Conservation (phyloP, 2,888 invertebrate genomes). For the Drosophila neonasuta region DNA sequence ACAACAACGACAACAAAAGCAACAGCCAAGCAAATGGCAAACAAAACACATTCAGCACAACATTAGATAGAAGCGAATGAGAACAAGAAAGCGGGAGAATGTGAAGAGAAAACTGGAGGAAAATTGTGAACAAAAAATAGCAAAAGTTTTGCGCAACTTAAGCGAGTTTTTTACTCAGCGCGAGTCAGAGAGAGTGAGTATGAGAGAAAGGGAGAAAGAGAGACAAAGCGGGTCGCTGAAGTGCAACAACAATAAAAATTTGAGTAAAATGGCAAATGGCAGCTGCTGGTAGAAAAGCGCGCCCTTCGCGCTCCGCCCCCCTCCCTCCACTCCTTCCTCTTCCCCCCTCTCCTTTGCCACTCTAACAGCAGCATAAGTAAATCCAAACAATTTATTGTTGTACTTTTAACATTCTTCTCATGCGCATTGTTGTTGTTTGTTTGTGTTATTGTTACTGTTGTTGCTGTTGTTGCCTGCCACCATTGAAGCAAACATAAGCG, state of each 20-base stretch:
- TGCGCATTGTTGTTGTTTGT: slow-evolving; percentile 56
- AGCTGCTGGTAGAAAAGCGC: slow-evolving; percentile 46
- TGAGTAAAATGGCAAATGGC: slow-evolving; percentile 76
- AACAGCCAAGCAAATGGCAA: slow-evolving; percentile 68
- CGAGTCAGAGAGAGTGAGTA: too few relatives aligned
- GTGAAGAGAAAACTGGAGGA: slow-evolving; percentile 13
- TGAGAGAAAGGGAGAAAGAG: slow-evolving; percentile 12
- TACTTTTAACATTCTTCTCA: slow-evolving; percentile 74
- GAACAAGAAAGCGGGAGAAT: slow-evolving; percentile 1
- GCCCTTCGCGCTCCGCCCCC: not conserved
- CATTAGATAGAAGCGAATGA: slow-evolving; percentile 27
- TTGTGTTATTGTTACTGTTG: slow-evolving; percentile 32
- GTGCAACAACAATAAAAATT: slow-evolving; percentile 76
- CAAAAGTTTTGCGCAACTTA: slow-evolving; percentile 72
- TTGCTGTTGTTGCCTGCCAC: slow-evolving; percentile 62
- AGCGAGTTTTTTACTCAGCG: slow-evolving; percentile 50
- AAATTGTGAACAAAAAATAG: slow-evolving; percentile 61
- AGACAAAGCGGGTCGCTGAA: slow-evolving; percentile 73
- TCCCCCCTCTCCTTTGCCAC: not conserved
- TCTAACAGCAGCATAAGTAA: slow-evolving; percentile 58
- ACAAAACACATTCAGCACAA: slow-evolving; percentile 65
- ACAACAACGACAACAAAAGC: slow-evolving; percentile 27
- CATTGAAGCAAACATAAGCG: slow-evolving; percentile 75
- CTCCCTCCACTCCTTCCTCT: not conserved
- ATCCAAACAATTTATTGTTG: slow-evolving; percentile 75